Conservation (phyloP, 2,888 invertebrate genomes). For the Cordilura impudica region DNA sequence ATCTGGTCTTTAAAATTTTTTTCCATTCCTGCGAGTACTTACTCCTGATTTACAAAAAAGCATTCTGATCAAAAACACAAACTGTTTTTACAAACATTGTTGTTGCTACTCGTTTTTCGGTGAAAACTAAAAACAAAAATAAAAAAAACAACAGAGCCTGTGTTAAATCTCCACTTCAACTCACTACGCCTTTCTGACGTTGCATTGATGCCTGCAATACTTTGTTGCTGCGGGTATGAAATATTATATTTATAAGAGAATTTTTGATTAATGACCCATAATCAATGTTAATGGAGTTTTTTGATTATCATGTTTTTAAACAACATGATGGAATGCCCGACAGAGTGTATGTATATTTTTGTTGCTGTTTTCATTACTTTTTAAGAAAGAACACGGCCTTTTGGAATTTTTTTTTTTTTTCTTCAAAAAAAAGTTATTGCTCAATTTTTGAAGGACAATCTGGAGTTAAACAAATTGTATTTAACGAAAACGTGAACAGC, state of each 20-base stretch:
- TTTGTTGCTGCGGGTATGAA: slow-evolving; percentile 53
- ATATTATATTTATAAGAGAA: slow-evolving; percentile 63
- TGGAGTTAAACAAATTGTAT: not conserved
- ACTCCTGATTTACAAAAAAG: no score
- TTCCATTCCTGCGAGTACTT: no score
- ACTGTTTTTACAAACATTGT: slow-evolving; percentile 27
- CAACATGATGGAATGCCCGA: slow-evolving; percentile 56
- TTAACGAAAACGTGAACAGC: not conserved
- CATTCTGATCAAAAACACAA: not conserved
- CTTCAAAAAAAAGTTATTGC: no score
- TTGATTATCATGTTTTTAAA: slow-evolving; percentile 60
- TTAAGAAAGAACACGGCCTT: not conserved
- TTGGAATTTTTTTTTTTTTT: not conserved
- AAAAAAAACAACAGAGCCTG: slow-evolving; percentile 23
- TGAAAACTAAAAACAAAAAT: slow-evolving; percentile 39
- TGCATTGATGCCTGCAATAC: slow-evolving; percentile 31
- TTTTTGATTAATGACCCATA: slow-evolving; percentile 63
- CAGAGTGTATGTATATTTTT: slow-evolving; percentile 12
- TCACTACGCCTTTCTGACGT: slow-evolving; percentile 19
- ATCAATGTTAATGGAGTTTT: slow-evolving; percentile 63
- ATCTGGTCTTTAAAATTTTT: no score
- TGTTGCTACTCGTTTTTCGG: slow-evolving; percentile 60
- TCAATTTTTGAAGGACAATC: slow-evolving; percentile 36
- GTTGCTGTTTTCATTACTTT: slow-evolving; percentile 15
- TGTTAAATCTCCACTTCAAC: not conserved